Conservation (phyloP, 2,797 vertebrate species). For the Cichlasoma orientale region DNA sequence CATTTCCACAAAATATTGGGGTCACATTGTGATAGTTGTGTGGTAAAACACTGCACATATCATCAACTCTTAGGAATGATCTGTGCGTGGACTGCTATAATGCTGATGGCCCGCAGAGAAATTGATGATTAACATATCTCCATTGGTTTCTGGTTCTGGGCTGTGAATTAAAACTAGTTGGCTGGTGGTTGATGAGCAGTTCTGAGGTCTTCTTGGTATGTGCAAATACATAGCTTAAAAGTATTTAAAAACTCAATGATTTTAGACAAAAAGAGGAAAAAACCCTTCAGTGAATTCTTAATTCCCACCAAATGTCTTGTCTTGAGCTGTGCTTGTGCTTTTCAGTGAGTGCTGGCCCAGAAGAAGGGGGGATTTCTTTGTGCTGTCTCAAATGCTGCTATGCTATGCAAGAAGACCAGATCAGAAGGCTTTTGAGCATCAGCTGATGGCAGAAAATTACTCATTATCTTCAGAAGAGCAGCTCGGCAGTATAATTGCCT, state of each 20-base stretch:
- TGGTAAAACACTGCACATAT: background rate
- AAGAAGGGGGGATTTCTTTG: background rate
- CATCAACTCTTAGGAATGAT: background rate
- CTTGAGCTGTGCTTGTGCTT: background rate
- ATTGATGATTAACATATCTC: background rate
- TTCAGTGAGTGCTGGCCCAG: background rate
- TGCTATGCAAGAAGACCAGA: background rate
- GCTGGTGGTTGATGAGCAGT: background rate
- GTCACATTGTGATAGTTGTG: background rate
- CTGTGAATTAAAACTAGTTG: background rate
- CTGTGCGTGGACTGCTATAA: background rate
- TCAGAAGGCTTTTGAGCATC: background rate
- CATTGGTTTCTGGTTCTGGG: background rate
- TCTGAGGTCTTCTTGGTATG: background rate
- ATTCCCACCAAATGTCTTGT: background rate
- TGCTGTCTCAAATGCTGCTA: background rate
- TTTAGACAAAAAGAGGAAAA: background rate
- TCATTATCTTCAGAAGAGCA: slow-evolving; percentile 11
- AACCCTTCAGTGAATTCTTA: background rate
- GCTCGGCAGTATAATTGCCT: background rate
- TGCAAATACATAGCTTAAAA: background rate
- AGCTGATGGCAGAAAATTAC: background rate
- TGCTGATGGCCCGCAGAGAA: background rate
- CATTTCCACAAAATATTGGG: background rate
- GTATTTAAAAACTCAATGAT: background rate